Evolutionary conservation across 2,113 vertebrate genomes (phyloP).

Genomic region (Verasper variegatus): DNA sequence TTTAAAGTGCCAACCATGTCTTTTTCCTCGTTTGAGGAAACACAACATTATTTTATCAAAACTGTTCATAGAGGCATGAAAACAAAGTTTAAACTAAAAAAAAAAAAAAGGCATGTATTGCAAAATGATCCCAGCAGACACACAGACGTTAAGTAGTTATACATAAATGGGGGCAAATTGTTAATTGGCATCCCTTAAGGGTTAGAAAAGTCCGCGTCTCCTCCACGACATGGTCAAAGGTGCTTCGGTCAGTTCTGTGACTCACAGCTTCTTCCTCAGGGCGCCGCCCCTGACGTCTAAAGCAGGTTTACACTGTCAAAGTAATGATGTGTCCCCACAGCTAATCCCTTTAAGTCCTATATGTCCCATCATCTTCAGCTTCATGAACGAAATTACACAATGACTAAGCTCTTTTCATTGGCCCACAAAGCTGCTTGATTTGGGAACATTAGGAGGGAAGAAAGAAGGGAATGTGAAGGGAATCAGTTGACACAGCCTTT

Average conservation of each 20-base stretch:
- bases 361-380: constrained; percentile 57
- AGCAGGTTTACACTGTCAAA: constrained; percentile 54
- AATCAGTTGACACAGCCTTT: constrained; percentile 55
- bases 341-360: constrained; percentile 69
- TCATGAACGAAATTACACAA: constrained; percentile 71
- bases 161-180: too few relatives aligned
- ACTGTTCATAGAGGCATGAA: too few relatives aligned
- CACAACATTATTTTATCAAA: too few relatives aligned
- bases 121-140: too few relatives aligned
- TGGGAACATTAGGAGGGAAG: constrained; percentile 52
- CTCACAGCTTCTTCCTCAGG: constrained; percentile 2
- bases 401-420: constrained; percentile 72
- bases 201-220: background rate
- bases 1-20: too few relatives aligned
- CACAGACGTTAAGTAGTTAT: too few relatives aligned
- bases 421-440: constrained; percentile 65
- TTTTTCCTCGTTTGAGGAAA: too few relatives aligned
- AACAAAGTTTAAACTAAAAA: too few relatives aligned
- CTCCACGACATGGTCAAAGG: background rate
- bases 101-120: too few relatives aligned
- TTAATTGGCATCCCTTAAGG: too few relatives aligned
- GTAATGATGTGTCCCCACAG: constrained; percentile 58
- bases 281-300: background rate
- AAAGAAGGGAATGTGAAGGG: constrained; percentile 36
- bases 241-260: background rate